phyloP scores from a whole-genome alignment of 2,888 invertebrate species.

The Drosophila tanythrix region DNA sequence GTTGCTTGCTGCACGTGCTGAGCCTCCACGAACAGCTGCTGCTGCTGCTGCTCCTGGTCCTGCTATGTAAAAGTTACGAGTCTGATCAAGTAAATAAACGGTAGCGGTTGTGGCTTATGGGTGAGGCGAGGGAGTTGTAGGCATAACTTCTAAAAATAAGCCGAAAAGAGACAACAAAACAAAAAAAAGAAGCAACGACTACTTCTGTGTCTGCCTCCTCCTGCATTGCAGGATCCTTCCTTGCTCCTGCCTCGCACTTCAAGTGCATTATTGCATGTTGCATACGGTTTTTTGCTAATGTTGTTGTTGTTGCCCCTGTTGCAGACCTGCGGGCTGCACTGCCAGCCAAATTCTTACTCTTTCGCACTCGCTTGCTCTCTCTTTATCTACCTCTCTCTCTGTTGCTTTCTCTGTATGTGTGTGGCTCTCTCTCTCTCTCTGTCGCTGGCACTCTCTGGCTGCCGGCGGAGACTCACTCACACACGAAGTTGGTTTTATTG shows the following conservation, averaged over 20 bases:
- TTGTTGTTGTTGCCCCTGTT: constrained; percentile 2
- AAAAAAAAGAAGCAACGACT: constrained; percentile 78
- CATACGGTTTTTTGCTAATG: constrained; percentile 48
- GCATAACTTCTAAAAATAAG: constrained; percentile 79
- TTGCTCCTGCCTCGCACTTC: constrained; percentile 50
- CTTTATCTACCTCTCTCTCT: constrained; percentile 10
- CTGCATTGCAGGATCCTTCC: constrained; percentile 23
- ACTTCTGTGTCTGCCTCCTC: constrained; percentile 45
- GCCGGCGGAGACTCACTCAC: constrained; percentile 26
- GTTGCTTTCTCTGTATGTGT: constrained; percentile 4
- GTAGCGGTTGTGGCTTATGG: neutral
- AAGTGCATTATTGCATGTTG: constrained; percentile 75
- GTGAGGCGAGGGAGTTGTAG: constrained; percentile 26
- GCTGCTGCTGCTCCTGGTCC: constrained; percentile 4
- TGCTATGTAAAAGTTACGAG: constrained; percentile 71
- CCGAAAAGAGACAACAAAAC: constrained; percentile 83
- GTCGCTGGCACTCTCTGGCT: constrained; percentile 32
- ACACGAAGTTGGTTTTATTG: constrained; percentile 42
- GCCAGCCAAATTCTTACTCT: constrained; percentile 28
- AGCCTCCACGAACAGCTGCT: constrained; percentile 72
- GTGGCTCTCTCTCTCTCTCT: constrained; percentile 14
- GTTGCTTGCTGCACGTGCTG: constrained; percentile 80
- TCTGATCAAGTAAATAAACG: constrained; percentile 72
- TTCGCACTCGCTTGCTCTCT: constrained; percentile 13
- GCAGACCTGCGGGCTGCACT: constrained; percentile 41